Conservation (phyloP, 2,113 vertebrate species). For the Psittacula cyanocephala region DNA sequence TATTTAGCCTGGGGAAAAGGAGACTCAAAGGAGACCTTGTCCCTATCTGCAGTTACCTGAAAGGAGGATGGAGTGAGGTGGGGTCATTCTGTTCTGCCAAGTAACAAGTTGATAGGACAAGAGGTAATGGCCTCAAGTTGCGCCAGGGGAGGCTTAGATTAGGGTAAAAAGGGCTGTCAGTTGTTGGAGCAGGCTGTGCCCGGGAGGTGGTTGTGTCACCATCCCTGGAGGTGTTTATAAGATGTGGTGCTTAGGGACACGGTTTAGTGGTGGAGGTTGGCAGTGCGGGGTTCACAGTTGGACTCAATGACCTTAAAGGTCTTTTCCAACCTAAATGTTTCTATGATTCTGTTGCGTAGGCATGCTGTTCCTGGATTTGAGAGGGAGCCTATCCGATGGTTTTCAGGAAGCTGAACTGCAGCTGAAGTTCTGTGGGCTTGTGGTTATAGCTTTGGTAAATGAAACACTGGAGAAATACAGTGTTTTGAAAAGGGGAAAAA, state of each 20-base stretch:
- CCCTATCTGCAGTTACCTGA: not conserved
- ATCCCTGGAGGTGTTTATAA: not conserved
- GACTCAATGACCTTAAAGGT: too few relatives aligned
- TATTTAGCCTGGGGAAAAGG: not conserved
- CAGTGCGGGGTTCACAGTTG: not conserved
- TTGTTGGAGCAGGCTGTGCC: not conserved
- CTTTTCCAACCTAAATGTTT: not conserved
- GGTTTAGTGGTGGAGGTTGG: not conserved
- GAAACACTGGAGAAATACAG: not conserved
- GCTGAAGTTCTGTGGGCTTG: not conserved
- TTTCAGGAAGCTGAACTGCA: not conserved
- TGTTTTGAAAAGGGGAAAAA: not conserved
- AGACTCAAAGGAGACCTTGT: not conserved
- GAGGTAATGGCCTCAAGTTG: not conserved
- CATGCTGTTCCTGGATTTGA: not conserved
- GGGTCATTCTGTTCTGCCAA: not conserved
- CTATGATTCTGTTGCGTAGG: not conserved
- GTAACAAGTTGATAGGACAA: not conserved
- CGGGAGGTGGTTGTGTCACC: not conserved
- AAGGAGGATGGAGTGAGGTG: accelerated
- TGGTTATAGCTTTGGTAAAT: not conserved
- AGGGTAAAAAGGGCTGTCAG: not conserved
- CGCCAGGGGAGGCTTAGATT: not conserved
- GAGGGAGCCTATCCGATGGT: not conserved
- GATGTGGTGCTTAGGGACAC: not conserved